Percentiles rank a stretch among this genome's conserved stretches.
Evolutionary conservation across 2,113 vertebrate genomes (phyloP).

Genomic region (Parotia lawesii): DNA sequence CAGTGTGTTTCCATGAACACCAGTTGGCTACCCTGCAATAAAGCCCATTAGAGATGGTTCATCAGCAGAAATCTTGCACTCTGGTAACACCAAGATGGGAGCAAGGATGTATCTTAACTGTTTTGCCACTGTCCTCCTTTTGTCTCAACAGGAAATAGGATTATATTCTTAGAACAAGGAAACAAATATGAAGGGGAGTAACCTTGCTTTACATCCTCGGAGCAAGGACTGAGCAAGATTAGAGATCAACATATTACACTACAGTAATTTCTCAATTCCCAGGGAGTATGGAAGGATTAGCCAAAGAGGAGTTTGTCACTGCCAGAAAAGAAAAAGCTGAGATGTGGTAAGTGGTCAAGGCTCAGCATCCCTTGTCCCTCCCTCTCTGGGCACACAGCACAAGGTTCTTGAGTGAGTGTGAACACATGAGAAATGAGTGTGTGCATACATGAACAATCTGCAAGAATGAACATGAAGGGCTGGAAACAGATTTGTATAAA

Average conservation of each 20-base stretch:
- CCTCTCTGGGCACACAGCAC: not conserved
- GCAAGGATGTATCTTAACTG: not conserved
- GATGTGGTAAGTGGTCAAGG: fast-evolving
- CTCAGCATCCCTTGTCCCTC: not conserved
- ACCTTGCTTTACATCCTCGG: not conserved
- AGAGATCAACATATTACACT: not conserved
- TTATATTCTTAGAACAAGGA: not conserved
- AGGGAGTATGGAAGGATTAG: not conserved
- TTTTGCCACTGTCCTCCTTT: not conserved
- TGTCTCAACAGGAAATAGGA: not conserved
- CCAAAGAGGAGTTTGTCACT: not conserved
- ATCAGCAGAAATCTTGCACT: not conserved
- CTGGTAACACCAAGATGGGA: not conserved
- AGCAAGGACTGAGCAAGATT: not conserved
- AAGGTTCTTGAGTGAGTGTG: not conserved
- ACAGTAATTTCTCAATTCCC: not conserved
- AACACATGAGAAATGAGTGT: fast-evolving
- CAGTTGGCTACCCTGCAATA: not conserved
- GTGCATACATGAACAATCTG: not conserved
- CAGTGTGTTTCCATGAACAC: not conserved
- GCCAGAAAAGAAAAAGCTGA: not conserved
- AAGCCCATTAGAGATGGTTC: not conserved
- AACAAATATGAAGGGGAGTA: not conserved
- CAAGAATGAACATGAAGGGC: not conserved
- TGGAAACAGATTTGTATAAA: not conserved